Evolutionary conservation across 2,888 invertebrate species (phyloP).

Genomic region (Hydraecia micacea): DNA sequence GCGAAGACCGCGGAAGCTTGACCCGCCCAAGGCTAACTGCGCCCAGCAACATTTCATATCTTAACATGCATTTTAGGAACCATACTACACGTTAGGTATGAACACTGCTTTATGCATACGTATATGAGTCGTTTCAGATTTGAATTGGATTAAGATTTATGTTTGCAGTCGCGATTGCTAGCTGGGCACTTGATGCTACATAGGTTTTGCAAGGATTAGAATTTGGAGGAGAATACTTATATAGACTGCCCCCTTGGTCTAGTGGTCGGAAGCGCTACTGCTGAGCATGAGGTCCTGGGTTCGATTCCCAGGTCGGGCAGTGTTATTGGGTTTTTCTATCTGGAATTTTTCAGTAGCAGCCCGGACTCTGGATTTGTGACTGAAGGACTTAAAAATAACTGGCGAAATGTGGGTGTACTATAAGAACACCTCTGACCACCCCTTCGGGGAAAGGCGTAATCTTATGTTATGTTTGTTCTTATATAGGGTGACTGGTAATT

Average conservation of each 20-base stretch:
- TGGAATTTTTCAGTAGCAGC: no score
- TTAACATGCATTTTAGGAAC: slow-evolving; percentile 18
- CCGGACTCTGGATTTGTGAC: no score
- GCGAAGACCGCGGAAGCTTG: slow-evolving; percentile 17
- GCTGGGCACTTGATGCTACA: background rate
- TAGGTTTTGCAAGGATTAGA: background rate
- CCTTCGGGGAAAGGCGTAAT: background rate
- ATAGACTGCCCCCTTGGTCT: no score
- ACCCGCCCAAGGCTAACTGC: slow-evolving; percentile 22
- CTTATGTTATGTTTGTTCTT: background rate
- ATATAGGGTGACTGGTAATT: no score
- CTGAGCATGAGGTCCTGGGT: no score
- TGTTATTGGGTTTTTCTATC: no score
- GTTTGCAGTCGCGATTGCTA: background rate
- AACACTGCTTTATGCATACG: background rate
- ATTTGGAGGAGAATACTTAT: background rate
- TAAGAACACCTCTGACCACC: background rate
- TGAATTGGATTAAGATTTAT: slow-evolving; percentile 8
- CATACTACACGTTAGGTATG: background rate
- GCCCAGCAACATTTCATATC: slow-evolving; percentile 6
- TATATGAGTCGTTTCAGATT: slow-evolving; percentile 1
- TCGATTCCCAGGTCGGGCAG: no score
- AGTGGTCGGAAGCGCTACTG: no score
- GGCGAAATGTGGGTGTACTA: background rate
- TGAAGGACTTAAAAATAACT: background rate